Base-by-base conservation (phyloP, 2,888 invertebrate genomes). In the Tinea semifulvella region DNA sequence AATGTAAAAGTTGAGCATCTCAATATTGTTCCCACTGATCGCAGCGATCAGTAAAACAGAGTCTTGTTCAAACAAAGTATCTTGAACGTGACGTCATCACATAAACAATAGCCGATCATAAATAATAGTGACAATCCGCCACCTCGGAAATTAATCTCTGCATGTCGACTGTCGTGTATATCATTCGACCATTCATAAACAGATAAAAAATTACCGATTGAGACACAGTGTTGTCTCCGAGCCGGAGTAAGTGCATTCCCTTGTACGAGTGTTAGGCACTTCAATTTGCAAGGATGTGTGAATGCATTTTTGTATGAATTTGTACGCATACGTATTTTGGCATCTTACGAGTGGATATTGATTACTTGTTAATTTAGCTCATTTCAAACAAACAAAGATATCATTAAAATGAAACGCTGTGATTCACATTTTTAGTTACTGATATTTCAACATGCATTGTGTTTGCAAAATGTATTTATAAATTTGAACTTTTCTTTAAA, bases 41-140 rank as follows among this genome's bases (percentile, higher is more conserved):
- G 11, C 6, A 27, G 11, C 27, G 31, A 31, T 31, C 31, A 31
- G 31, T 31, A 31, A 31, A 31, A 31, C 31, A 31, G 31, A 31
- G 7, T 7, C n/a, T 31, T 14, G 6, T 14, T 22, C 5, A 8
- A 5, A 16, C 16, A 36, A 36, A 18, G 25, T n/a, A n/a, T n/a
- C n/a, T n/a, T n/a, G n/a, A n/a, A 10, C 13, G 18, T 75, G 70
- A 75, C 70, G 74, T 75, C 77, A 77, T 56, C 58, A 57, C 62
- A 53, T 66, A 74, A 65, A 77, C 77, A 79, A 80, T 76, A 74
- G 71, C 53, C 56, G 68, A 71, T 72, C 70, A 76, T 80, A 74
- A 76, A 77, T 80, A 66, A 74, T 63, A 63, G 66, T 76, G 76
- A 73, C 76, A 76, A 68, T 71, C 67, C 68, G 71, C 68, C 72